phyloP scores from a whole-genome alignment of 2,797 vertebrate species.

The Helicolenus hilgendorfi region DNA sequence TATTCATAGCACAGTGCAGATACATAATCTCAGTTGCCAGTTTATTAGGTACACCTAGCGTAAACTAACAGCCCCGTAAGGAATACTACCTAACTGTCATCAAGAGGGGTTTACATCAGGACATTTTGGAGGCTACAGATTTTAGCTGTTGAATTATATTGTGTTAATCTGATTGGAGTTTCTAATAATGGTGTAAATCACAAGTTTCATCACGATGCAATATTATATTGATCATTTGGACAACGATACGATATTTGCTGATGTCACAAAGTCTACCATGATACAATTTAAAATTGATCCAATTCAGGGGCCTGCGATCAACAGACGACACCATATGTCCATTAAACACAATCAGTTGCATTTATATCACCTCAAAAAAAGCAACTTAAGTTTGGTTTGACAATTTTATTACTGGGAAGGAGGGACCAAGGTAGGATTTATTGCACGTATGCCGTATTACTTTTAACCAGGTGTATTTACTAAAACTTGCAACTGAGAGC shows the following conservation, averaged over 20 bases:
- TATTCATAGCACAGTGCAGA: not conserved
- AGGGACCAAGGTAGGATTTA: not conserved
- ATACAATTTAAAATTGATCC: too few species aligned
- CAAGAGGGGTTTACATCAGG: not conserved
- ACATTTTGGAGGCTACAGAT: not conserved
- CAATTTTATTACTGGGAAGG: too few species aligned
- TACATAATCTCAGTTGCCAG: not conserved
- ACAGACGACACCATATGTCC: fast-evolving
- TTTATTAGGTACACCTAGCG: not conserved
- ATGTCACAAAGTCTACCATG: too few species aligned
- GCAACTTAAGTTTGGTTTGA: too few species aligned
- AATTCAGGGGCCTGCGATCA: too few species aligned
- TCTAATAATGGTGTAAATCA: not conserved
- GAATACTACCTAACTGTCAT: not conserved
- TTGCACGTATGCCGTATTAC: not conserved
- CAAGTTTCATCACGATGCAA: too few species aligned
- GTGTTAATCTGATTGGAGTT: not conserved
- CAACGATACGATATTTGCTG: too few species aligned
- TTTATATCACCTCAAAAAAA: too few species aligned
- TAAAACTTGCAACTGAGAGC: not conserved
- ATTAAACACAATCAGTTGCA: too few species aligned
- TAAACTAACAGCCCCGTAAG: not conserved
- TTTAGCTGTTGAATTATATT: not conserved
- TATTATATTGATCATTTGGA: too few species aligned
- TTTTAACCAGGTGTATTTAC: not conserved